Conservation (phyloP, 2,113 vertebrate genomes). For the Acrocephalus kingi region DNA sequence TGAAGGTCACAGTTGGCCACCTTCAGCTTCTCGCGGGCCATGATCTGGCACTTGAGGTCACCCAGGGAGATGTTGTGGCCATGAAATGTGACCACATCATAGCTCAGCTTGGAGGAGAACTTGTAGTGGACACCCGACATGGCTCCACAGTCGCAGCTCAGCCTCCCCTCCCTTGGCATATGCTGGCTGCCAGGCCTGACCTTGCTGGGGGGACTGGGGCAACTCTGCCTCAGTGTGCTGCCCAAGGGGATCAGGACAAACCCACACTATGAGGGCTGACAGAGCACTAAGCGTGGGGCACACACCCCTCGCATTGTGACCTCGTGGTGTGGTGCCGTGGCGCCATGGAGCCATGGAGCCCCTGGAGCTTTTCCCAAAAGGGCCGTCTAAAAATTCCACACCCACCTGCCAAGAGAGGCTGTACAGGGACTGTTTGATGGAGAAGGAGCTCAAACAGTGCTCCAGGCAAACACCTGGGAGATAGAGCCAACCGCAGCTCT, state of each 20-base stretch:
- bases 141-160: not conserved
- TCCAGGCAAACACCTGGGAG: not conserved
- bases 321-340: not conserved
- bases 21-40: not conserved
- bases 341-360: not conserved
- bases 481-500: not conserved
- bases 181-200: not conserved
- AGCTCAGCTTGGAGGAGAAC: not conserved
- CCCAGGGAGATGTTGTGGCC: not conserved
- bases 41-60: not conserved
- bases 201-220: not conserved
- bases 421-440: not conserved
- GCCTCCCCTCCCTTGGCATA: not conserved
- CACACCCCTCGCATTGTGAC: not conserved
- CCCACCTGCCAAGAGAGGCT: not conserved
- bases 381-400: not conserved
- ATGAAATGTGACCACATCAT: not conserved
- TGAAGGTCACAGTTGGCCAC: not conserved
- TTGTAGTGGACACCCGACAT: not conserved
- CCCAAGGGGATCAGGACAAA: not conserved
- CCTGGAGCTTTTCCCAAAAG: not conserved
- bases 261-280: accelerated
- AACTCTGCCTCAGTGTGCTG: not conserved
- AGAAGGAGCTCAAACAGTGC: not conserved
- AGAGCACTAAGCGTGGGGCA: not conserved